Evolutionary conservation across 2,888 invertebrate genomes (phyloP), one percentile per base, ranked within the genome.

Genomic region (Polyploca ridens): DNA sequence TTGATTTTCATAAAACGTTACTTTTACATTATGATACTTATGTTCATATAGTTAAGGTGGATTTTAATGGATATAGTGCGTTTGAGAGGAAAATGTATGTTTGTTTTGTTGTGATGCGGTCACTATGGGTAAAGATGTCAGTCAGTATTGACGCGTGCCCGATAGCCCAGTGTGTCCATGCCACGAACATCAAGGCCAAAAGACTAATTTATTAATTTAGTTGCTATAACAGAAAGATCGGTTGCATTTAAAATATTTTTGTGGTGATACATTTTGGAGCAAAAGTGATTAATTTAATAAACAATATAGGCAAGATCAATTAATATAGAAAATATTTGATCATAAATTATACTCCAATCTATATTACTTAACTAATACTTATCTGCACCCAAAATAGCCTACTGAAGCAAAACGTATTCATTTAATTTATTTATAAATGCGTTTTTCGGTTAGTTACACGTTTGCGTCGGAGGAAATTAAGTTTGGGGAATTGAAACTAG

Each of bases 401-500:
- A 75, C 71, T 76, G 76, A 76, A 76, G 72, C 78, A 73, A 66
- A 71, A 62, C 49, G n/a, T 61, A 41, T 41, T 38, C 27, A 41
- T 61, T 61, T 7, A 61, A 61, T 61, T 82, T 83, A 84, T 83
- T 79, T 84, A 86, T 83, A 84, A 83, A 85, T 85, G 84, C 85
- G 83, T 86, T 88, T 89, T 87, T 85, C 86, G 86, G 88, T 90
- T 88, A 87, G 90, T 88, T 87, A 88, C 87, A 89, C 89, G 84
- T 89, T 88, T 84, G 83, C 79, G 81, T 80, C 80, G 84, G 83
- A 91, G 93, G 93, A 93, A 93, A 93, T 94, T 93, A 87, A 90
- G 90, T 93, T 94, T 93, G 86, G 90, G 89, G 90, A 91, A 93
- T 92, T 92, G 92, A 93, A 92, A 92, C 88, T 88, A 85, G 88